phyloP scores from a whole-genome alignment of 2,888 invertebrate genomes.

The Nemapogon koenigi region DNA sequence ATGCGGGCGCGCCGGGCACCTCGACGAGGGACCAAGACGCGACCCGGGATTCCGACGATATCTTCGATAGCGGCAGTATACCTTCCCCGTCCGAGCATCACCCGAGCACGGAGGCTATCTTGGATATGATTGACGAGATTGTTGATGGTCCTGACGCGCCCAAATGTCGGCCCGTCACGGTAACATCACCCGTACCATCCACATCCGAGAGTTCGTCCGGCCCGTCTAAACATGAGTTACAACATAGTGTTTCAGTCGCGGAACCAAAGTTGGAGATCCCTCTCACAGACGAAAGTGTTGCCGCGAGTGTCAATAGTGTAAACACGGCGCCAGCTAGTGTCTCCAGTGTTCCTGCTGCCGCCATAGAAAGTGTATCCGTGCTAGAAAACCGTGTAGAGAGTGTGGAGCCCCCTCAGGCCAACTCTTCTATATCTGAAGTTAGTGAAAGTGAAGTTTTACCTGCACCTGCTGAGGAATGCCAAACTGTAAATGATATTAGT shows the following conservation, averaged over 20 bases:
- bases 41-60: constrained; percentile 42
- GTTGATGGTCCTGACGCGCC: constrained; percentile 53
- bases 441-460: constrained; percentile 17
- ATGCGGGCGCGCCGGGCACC: constrained; percentile 60
- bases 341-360: constrained; percentile 12
- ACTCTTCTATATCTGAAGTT: constrained; percentile 23
- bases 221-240: no score
- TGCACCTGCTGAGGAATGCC: constrained; percentile 14
- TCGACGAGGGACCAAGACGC: constrained; percentile 58
- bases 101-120: constrained; percentile 57
- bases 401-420: constrained; percentile 23
- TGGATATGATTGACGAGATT: constrained; percentile 61
- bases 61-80: constrained; percentile 53
- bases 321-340: constrained; percentile 18
- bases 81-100: constrained; percentile 47
- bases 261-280: background rate
- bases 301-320: constrained; percentile 29
- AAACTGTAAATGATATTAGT: constrained; percentile 14
- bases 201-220: no score
- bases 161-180: no score
- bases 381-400: constrained; percentile 15
- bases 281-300: constrained; percentile 7
- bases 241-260: constrained; percentile 15
- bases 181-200: no score
- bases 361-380: constrained; percentile 20